Base-by-base conservation (phyloP, 2,888 invertebrate species). In the Cerceris ruficornis region DNA sequence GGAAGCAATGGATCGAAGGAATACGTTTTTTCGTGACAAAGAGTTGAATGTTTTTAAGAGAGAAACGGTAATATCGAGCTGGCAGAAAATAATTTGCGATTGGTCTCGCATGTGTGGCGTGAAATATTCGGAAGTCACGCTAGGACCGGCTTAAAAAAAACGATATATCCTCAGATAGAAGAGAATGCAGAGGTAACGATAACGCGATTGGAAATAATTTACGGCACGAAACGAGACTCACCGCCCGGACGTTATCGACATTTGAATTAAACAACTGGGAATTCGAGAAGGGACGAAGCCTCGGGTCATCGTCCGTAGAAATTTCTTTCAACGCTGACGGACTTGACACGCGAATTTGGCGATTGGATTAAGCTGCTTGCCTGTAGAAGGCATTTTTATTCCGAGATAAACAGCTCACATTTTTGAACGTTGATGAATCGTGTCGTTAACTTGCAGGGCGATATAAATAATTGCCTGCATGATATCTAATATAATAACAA, bases 181-280 rank as follows among this genome's bases (percentile, higher is more conserved):
- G 54, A 46, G 46, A 46, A 52, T n/a, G 52, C 14, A 2, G 52
- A 52, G n/a, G 14, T n/a, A 14, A 7, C 52, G 57, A 59, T 42
- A 8, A 54, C 42, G 39, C 43, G 43, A 43, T 65, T 15, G 39
- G 14, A 58, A 58, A 67, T 57, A 58, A 58, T 58, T 67, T 41
- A 14, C 39, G 49, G 11, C n/a, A 39, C 49, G 39, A 49, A 58
- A 54, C 15, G 57, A 9, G 28, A 15, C 28, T 17, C 55, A 7
- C 17, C 17, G 15, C 17, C 1, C 55, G 11, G 7, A 50, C 41
- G 39, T 43, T 55, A 64, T 57, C 52, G 59, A 55, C 61, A 41
- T 64, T 64, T 46, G 69, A 71, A 77, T 69, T 54, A 60, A 68
- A 59, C n/a, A 5, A 13, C 65, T 55, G n/a, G 54, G 17, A 13